Conservation (phyloP, 1,140 invertebrate genomes). For the Drosophila sturtevanti region DNA sequence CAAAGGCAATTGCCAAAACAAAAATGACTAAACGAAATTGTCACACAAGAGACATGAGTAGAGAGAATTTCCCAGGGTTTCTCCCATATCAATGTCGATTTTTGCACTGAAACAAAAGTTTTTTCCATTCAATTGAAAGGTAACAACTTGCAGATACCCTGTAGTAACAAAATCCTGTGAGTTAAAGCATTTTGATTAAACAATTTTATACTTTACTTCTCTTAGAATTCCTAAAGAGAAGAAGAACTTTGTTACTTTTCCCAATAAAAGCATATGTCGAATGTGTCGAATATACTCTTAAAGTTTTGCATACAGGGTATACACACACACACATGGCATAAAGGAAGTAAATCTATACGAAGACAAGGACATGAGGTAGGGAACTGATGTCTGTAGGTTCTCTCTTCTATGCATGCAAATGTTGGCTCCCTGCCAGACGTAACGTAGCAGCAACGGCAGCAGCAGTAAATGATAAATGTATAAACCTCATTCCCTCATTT, state of each 20-base stretch:
- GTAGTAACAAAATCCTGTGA: too few species aligned
- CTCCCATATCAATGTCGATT: slow-evolving; percentile 39
- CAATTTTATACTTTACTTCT: too few species aligned
- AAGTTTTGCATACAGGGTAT: neutral
- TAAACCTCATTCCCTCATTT: slow-evolving; percentile 16
- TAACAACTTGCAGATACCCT: neutral
- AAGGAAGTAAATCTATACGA: neutral
- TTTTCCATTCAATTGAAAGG: neutral
- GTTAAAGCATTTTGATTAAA: too few species aligned
- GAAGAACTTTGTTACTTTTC: too few species aligned
- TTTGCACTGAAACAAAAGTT: slow-evolving; percentile 19
- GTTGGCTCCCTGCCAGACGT: slow-evolving; percentile 31
- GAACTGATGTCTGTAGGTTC: neutral
- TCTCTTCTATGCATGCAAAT: slow-evolving; percentile 5
- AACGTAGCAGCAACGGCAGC: neutral
- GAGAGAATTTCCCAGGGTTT: slow-evolving; percentile 21
- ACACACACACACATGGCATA: slow-evolving; percentile 4
- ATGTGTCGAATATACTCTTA: neutral
- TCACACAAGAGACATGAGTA: slow-evolving; percentile 23
- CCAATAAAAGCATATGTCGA: neutral
- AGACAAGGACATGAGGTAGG: neutral
- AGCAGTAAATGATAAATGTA: slow-evolving; percentile 38
- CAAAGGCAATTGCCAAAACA: slow-evolving; percentile 19
- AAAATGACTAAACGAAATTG: slow-evolving; percentile 52
- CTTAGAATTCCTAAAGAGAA: too few species aligned